Base-by-base conservation (phyloP, 2,797 vertebrate genomes). In the Propithecus perrieri region DNA sequence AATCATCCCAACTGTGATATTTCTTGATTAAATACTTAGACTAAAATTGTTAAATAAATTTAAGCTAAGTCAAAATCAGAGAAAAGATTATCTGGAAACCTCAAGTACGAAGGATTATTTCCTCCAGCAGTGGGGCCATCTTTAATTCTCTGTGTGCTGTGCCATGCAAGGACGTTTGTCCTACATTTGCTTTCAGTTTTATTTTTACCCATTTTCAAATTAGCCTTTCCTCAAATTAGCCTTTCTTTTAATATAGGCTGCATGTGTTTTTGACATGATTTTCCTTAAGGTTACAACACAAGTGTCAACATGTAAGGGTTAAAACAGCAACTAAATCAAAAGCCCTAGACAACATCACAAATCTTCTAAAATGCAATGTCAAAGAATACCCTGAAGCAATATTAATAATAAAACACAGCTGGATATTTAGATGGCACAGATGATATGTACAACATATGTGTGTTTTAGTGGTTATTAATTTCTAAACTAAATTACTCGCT, bases 191-290 rank as follows among this genome's bases (percentile, higher is more conserved):
- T 84, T 78, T 75, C 63, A 61, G 43, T 90, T 75, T 86, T 84
- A 55, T 67, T 84, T 95, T 69, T 63, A 85, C 30, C 61, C 35
- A 72, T 61, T 61, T 92, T 78, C 57, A 95, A 72, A 81, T 67
- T 33, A 95, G 50, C 35, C 9, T 65, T 57, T 50, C 28, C 53
- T 76, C 43, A 46, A 43, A 65, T 63, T 61, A 83, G 14, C 38
- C n/a, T 81, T 85, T 55, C 38, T 24, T 86, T 15, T 53, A 46
- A 78, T 28, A 85, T 1, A 81, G 65, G 15, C 15, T 71, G 2
- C 5, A 5, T 46, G 22, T 65, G 5, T 85, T 74, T 85, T 92
- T 63, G 85, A 85, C 9, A 75, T 28, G 35, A 33, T 94, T 81
- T 96, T 94, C 75, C 38, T 93, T 59, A 78, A 74, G 18, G 48